Percentiles rank a stretch among this genome's conserved stretches.
Evolutionary conservation across 2,888 invertebrate species (phyloP).

Genomic region (Camptogramma bilineatum): DNA sequence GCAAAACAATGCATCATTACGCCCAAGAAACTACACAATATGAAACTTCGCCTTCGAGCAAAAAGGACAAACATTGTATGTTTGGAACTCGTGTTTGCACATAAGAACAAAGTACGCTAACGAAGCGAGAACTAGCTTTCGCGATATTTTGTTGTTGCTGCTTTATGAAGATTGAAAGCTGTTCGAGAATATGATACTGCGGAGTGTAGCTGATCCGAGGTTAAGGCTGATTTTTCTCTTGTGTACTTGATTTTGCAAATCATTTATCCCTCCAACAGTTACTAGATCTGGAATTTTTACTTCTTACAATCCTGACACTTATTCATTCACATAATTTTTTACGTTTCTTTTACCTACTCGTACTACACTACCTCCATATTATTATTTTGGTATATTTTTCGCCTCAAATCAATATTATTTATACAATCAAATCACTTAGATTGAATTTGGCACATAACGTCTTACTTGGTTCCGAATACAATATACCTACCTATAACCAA

Average conservation of each 20-base stretch:
- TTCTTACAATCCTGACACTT: too few species aligned
- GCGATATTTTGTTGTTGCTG: slow-evolving; percentile 14
- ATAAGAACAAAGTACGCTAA: slow-evolving; percentile 46
- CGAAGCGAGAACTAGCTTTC: slow-evolving; percentile 45
- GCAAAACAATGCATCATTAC: slow-evolving; percentile 28
- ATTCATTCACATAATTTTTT: too few species aligned
- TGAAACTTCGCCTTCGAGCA: slow-evolving; percentile 32
- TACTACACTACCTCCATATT: too few species aligned
- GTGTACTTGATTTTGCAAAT: neutral
- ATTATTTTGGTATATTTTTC: too few species aligned
- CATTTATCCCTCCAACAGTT: too few species aligned
- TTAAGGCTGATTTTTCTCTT: neutral
- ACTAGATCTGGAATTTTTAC: too few species aligned
- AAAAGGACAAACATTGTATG: slow-evolving; percentile 37
- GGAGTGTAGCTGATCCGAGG: neutral
- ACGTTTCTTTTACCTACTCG: too few species aligned
- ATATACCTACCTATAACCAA: too few species aligned
- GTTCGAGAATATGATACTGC: neutral
- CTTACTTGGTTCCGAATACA: too few species aligned
- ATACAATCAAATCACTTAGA: too few species aligned
- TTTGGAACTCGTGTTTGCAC: slow-evolving; percentile 39
- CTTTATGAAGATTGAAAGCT: slow-evolving; percentile 27
- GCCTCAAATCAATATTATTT: too few species aligned
- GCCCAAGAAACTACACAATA: slow-evolving; percentile 30
- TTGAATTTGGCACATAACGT: too few species aligned